Evolutionary conservation across 2,888 invertebrate species (phyloP), one percentile per base, ranked within the genome.

Genomic region (Perdita meconis): DNA sequence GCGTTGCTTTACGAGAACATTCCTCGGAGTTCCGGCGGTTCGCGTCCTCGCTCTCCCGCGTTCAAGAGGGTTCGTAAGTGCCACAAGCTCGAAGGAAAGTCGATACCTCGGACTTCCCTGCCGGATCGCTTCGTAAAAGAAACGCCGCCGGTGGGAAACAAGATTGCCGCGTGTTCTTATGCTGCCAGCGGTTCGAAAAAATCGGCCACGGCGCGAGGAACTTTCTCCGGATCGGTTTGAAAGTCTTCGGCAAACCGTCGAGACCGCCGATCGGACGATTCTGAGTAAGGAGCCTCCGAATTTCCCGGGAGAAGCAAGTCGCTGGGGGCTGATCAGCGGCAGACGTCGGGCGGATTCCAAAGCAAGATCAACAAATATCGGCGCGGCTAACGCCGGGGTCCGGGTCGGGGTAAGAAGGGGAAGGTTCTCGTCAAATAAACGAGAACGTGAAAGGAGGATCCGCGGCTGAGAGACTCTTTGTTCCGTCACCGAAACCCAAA

Each of bases 401-500:
- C 42, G 24, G 16, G 8, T 30, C 51, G 47, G 38, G 36, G 16
- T 42, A 38, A 34, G 51, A 57, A 30, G 22, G 38, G 51, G 51
- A 24, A 53, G 38, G 57, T 42, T 67, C 47, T 47, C 61, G 57
- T 64, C 73, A 70, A 83, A 81, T 75, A 78, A 82, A 83, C 75
- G 75, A 16, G 68, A 72, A 70, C 80, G 69, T 63, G 70, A 74
- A 72, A 59, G 63, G 70, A 64, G 59, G 69, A 71, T 77, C 71
- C 70, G 64, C 22, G 75, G 66, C 69, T 60, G 68, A 74, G 78
- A 71, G 79, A 77, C 76, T 82, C 87, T 89, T 88, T 86, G 86
- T 88, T 86, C 85, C 83, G 83, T 85, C 81, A 85, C 83, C 84
- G 79, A 82, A 84, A 84, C 78, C 82, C 83, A 85, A 89, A 87